These are phyloP conservation scores for Eurytoma californica DNA, from an alignment of 2,888 invertebrate species.

Conservation along the genomic window DNA sequence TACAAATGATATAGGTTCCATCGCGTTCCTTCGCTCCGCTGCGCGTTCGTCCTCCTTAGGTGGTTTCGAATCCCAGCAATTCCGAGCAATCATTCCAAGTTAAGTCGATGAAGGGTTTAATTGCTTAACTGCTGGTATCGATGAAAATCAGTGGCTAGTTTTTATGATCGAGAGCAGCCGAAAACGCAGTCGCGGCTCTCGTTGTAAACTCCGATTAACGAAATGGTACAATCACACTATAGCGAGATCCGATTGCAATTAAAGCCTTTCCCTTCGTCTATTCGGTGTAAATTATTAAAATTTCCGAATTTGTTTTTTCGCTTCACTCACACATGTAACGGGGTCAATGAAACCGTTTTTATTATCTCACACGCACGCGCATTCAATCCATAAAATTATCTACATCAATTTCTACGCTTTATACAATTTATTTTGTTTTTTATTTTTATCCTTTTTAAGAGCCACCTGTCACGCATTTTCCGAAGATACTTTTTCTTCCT, in stretches of 20 bases:
- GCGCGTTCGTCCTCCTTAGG: too few species aligned
- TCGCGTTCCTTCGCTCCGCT: not conserved
- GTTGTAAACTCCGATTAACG: not conserved
- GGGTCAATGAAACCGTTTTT: not conserved
- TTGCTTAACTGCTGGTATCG: too few species aligned
- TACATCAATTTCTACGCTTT: conserved; percentile 69
- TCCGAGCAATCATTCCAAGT: too few species aligned
- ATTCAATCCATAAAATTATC: conserved; percentile 61
- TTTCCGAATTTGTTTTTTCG: conserved; percentile 5
- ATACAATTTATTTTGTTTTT: conserved; percentile 58
- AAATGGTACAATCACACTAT: conserved; percentile 26
- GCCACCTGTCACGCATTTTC: conserved; percentile 14
- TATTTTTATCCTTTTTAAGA: conserved; percentile 22
- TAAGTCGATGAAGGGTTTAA: too few species aligned
- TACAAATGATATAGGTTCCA: conserved; percentile 39
- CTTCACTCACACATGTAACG: not conserved
- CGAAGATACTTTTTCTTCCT: conserved; percentile 47
- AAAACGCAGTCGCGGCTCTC: conserved; percentile 5
- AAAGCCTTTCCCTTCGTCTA: conserved; percentile 9
- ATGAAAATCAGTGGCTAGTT: too few species aligned
- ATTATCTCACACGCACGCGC: not conserved
- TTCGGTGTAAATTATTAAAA: conserved; percentile 26
- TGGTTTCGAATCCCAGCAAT: too few species aligned
- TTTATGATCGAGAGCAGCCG: conserved; percentile 1
- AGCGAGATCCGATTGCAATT: conserved; percentile 40